A percentile compares a stretch with the other conserved stretches of the same genome.
Evolutionary conservation across 2,888 invertebrate species (phyloP).

Genomic region (Spatulosminthurus flaviceps): DNA sequence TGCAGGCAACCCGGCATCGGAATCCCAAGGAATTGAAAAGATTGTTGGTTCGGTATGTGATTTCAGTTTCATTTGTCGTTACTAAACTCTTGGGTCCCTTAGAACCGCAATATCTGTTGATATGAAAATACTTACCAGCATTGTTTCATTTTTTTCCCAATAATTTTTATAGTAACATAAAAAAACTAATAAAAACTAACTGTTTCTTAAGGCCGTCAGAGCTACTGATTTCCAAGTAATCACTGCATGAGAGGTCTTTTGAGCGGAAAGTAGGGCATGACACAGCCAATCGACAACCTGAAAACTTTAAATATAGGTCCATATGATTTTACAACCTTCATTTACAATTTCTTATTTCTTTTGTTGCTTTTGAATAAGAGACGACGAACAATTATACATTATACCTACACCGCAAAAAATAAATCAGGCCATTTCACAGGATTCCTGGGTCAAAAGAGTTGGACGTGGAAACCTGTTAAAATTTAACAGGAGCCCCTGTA

Average conservation of each 20-base stretch:
- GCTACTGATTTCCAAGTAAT: slow-evolving; percentile 33
- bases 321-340: neutral
- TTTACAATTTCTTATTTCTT: no score
- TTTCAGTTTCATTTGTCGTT: neutral
- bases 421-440: no score
- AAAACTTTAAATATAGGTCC: slow-evolving; percentile 1
- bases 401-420: no score
- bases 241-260: slow-evolving; percentile 29
- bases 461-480: no score
- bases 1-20: slow-evolving; percentile 53
- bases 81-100: slow-evolving; percentile 6
- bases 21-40: slow-evolving; percentile 55
- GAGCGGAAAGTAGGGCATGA: slow-evolving; percentile 33
- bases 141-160: no score
- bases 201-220: neutral
- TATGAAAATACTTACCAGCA: no score
- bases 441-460: no score
- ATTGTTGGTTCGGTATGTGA: slow-evolving; percentile 55
- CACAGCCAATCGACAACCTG: slow-evolving; percentile 32
- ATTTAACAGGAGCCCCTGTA: no score
- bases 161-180: no score
- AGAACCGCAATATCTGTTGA: slow-evolving; percentile 24
- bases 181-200: neutral
- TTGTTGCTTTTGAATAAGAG: no score
- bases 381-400: no score